Evolutionary conservation across 2,888 invertebrate species (phyloP), one percentile per base, ranked within the genome.

Genomic region (Fabriciana adippe): DNA sequence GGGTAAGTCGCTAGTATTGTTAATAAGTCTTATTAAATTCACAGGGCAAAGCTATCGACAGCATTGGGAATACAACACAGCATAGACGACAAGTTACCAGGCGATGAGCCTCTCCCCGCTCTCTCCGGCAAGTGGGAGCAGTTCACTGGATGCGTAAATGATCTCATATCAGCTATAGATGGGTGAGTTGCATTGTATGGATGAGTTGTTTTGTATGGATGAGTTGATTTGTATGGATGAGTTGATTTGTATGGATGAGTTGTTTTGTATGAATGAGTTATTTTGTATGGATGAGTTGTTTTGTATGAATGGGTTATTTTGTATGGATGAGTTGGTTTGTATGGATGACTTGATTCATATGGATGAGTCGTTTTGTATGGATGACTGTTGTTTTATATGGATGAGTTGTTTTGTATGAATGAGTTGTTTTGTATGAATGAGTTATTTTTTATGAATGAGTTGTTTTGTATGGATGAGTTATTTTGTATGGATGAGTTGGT

Each of bases 11-110:
- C 5, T 3, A 26, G 26, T 26, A 51, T 45, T 66, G 47, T 67
- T 47, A 26, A 26, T 26, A 26, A 26, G 4, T 26, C 0, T 18
- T 26, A 26, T 26, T 0, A 26, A 26, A 48, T 41, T 80, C 76
- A 0, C 80, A 92, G 92, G 76, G 89, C 90, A 48, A 90, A 90
- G 72, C 54, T 92, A 60, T 78, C 85, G 0, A 72, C 79, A 1
- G 80, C 78, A 0, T 66, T 89, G 56, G 87, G 85, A 18, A 75
- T 92, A 0, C 67, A 79, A 0, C 89, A 91, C 78, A 80, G 71
- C 13, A 69, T 91, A 26, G 90, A 90, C 53, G 90, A 90, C 73
- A 82, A 81, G 48, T 31, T 86, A 56, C 78, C 84, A 0, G 79
- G 81, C 1, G 73, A 73, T 1, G 90, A 88, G 13, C 71, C 83